Base-by-base conservation (phyloP, 2,113 vertebrate genomes). In the Heptranchias perlo region DNA sequence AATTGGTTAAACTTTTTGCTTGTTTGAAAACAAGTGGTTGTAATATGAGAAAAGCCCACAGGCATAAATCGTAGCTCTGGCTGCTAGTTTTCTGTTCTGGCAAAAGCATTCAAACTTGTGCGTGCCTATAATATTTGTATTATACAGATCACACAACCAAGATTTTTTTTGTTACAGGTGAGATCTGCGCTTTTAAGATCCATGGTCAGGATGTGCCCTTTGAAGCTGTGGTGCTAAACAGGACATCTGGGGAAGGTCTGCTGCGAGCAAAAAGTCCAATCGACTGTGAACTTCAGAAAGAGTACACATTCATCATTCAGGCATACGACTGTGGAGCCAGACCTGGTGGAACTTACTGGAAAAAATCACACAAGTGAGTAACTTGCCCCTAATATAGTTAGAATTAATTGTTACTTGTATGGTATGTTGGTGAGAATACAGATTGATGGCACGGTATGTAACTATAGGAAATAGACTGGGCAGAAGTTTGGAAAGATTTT, bases 361-460 rank as follows among this genome's bases (percentile, higher is more conserved):
- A 99, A 96, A 99, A 99, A 97, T 99, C 99, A 25, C 99, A 99
- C 98, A 99, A 99, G 99, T 99, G 96, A 97, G 99, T 98, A 92
- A 52, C 94, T 31, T 52, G 23, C 23, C 44, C 47, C 44, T 95
- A 44, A 52, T 52, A 73, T 28, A n/a, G 89, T 35, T 14, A 35
- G 47, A 58, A 67, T 95, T 25, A 31, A 35, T 95, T 49, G 65
- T 49, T 52, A 52, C 23, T 52, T 69, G 39, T 35, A 13, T 91
- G 31, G 28, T 35, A 16, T 58, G 3, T 91, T 91, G 54, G 49
- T 94, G n/a, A 58, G 52, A 31, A 58, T 28, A 14, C 28, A 11
- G 21, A 94, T 94, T 94, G 62, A 93, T 44, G 39, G 16, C 47
- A 54, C 25, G 4, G 39, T 13, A 35, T 73, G 52, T 35, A 69